Evolutionary conservation across 2,797 vertebrate genomes (phyloP).

Genomic region (Tokudaia muenninki): DNA sequence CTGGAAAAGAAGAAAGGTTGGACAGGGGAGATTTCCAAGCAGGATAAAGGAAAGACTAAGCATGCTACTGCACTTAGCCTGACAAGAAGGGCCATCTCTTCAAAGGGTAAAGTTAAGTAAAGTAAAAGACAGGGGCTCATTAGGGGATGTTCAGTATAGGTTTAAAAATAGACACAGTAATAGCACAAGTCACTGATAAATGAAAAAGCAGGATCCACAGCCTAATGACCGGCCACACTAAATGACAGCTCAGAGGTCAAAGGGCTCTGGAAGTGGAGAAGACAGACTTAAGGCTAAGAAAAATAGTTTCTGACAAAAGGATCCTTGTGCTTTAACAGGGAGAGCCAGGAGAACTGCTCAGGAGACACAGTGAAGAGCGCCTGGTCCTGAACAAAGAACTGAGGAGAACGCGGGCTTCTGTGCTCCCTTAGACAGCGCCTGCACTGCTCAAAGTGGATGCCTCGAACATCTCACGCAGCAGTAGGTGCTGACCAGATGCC

Average conservation of each 20-base stretch:
- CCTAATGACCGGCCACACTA: slow-evolving; percentile 80
- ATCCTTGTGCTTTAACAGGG: slow-evolving; percentile 87
- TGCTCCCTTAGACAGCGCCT: slow-evolving; percentile 80
- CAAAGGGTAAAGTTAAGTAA: slow-evolving; percentile 80
- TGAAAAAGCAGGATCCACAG: not conserved
- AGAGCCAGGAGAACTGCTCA: slow-evolving; percentile 84
- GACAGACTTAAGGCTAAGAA: slow-evolving; percentile 90
- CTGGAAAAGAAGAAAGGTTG: slow-evolving; percentile 81
- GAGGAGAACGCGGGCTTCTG: slow-evolving; percentile 85
- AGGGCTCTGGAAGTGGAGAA: slow-evolving; percentile 90
- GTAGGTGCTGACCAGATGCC: not conserved
- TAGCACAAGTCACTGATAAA: slow-evolving; percentile 76
- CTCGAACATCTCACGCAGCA: slow-evolving; percentile 74
- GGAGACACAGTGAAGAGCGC: slow-evolving; percentile 87
- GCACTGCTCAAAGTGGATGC: slow-evolving; percentile 83
- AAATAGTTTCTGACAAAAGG: slow-evolving; percentile 88
- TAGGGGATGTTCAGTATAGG: slow-evolving; percentile 65
- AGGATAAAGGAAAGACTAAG: slow-evolving; percentile 78
- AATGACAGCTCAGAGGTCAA: slow-evolving; percentile 87
- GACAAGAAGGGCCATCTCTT: slow-evolving; percentile 83
- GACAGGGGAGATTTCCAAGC: not conserved
- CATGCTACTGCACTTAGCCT: slow-evolving; percentile 84
- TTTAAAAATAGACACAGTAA: slow-evolving; percentile 61
- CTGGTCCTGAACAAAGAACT: slow-evolving; percentile 85
- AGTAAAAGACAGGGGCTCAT: slow-evolving; percentile 66